These are phyloP conservation scores for Crossoptilon crossoptilon DNA, from an alignment of 2,797 vertebrate species.

Conservation along the genomic window DNA sequence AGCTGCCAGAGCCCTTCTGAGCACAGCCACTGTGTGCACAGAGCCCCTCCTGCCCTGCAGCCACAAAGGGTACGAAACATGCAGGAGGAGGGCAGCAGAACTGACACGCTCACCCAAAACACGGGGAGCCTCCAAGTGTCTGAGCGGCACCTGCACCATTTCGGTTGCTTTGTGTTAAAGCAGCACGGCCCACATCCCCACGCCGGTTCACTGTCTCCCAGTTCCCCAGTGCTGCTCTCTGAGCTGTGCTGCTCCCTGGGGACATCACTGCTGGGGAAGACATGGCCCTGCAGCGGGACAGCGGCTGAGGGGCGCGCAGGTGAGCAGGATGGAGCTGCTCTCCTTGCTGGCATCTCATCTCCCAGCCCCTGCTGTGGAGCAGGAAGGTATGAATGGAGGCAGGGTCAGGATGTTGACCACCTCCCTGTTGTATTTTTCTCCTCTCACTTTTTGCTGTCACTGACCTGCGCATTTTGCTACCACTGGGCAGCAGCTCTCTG, in stretches of 20 bases:
- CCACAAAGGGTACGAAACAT: not conserved
- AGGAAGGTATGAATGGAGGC: not conserved
- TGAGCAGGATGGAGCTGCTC: not conserved
- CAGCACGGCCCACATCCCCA: accelerated
- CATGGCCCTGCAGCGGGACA: not conserved
- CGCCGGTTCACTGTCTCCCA: not conserved
- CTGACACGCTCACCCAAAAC: too few species aligned
- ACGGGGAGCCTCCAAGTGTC: too few species aligned
- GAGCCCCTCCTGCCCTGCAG: not conserved
- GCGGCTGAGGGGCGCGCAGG: not conserved
- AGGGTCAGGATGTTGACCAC: not conserved
- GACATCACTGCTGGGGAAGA: not conserved
- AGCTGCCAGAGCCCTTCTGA: not conserved
- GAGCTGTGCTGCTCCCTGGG: not conserved
- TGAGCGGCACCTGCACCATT: too few species aligned
- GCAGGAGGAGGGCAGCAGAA: not conserved
- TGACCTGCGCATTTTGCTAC: not conserved
- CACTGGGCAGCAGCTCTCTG: not conserved
- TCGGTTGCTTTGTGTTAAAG: not conserved
- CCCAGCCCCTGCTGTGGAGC: not conserved
- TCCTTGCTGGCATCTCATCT: not conserved
- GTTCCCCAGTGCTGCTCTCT: not conserved
- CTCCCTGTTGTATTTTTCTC: not conserved
- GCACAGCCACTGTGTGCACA: not conserved
- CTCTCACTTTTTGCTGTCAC: not conserved